A percentile compares a stretch with the other conserved stretches of the same genome.
Conservation (phyloP, 2,113 vertebrate species). For the Brachyhypopomus gauderio region DNA sequence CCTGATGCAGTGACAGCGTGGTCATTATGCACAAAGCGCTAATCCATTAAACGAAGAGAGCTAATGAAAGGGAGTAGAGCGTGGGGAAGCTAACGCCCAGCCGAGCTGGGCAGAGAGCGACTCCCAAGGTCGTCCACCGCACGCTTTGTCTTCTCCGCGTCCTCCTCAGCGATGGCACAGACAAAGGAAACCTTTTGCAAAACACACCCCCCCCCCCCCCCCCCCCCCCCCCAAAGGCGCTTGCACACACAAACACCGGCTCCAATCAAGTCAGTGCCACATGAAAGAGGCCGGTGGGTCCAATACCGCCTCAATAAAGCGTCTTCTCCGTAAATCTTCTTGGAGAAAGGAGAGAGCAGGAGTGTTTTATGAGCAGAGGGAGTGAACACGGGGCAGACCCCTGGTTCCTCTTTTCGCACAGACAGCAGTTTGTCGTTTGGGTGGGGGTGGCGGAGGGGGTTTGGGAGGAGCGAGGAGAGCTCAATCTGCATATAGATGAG, state of each 20-base stretch:
- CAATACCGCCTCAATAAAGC: conserved; percentile 42
- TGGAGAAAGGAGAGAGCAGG: conserved; percentile 29
- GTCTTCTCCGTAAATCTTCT: conserved; percentile 46
- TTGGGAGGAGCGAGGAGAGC: background rate
- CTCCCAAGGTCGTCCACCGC: conserved; percentile 34
- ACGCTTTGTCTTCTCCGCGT: conserved; percentile 14
- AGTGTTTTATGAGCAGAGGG: conserved; percentile 33
- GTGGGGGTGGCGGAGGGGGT: background rate
- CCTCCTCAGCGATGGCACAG: background rate
- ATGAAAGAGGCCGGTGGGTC: conserved; percentile 44
- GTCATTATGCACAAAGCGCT: conserved; percentile 27
- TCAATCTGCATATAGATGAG: conserved; percentile 69
- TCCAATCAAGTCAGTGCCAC: conserved; percentile 27
- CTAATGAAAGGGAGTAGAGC: conserved; percentile 2
- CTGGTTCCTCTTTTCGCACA: conserved; percentile 37
- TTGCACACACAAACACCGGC: background rate
- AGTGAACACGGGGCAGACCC: conserved; percentile 29
- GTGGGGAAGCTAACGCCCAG: conserved; percentile 21
- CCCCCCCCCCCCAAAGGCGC: background rate
- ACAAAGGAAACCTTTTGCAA: conserved; percentile 1
- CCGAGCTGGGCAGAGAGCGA: background rate
- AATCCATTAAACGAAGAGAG: conserved; percentile 36
- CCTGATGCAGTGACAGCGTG: background rate
- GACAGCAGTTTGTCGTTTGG: conserved; percentile 40
- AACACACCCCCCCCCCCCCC: background rate